Evolutionary conservation across 1,140 invertebrate genomes (phyloP), one percentile per base, ranked within the genome.

Genomic region (Drosophila mojavensis): DNA sequence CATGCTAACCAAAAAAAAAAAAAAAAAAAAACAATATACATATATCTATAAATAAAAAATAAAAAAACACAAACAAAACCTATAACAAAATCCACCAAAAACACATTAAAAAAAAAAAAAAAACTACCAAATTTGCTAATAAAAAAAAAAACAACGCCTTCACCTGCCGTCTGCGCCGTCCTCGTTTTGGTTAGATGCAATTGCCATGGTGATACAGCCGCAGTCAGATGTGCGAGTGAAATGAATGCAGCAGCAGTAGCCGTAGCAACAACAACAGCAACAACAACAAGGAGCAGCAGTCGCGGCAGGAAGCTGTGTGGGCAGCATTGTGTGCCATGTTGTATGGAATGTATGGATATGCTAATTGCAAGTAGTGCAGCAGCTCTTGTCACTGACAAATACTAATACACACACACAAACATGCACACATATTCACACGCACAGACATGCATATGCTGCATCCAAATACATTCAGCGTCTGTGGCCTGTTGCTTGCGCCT

Each of bases 1-100:
- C 83, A 86, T 86, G 83, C 83, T 86, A 86, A 86, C 79, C 74
- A 66, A 77, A 84, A 24, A 54, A 75, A 65, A 74, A 45, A 65
- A 65, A 73, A 84, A 64, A 26, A 28, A 54, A 75, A 65, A 73
- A 45, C 55, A 72, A 33, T 3, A 33, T 20, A 60, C 20, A 20
- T 58, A 48, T 50, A 26, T 13, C 15, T 17, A 17, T 47, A 55
- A 75, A 65, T 73, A 45, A 65, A 15, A 45, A 43, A 43, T 15
- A 41, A 41, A 41, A 43, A n/a, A n/a, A n/a, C n/a, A n/a, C n/a
- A n/a, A 11, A 5, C n/a, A 72, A 36, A 2, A 33, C n/a, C 43
- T 60, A 60, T 26, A 60, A 9, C 26, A 47, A 53, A 56, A 64
- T 55, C 51, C 28, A 36, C 50, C 15, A 71, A 56, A 61, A 69